phyloP scores from a whole-genome alignment of 1,140 invertebrate genomes.

The Drosophila chauvacae region DNA sequence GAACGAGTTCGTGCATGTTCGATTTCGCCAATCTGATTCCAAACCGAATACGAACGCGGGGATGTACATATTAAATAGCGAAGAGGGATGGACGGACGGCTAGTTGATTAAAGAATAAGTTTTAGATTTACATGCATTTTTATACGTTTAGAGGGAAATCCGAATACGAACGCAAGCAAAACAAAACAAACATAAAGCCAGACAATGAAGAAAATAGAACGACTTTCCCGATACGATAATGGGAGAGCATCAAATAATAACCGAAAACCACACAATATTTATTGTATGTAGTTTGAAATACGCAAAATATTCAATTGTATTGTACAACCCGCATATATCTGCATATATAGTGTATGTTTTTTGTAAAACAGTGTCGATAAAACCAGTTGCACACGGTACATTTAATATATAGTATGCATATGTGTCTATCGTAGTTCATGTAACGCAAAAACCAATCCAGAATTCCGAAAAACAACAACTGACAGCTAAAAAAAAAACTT shows the following conservation, averaged over 20 bases:
- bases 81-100: slow-evolving; percentile 20
- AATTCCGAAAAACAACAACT: slow-evolving; percentile 10
- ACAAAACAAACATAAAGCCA: slow-evolving; percentile 16
- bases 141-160: slow-evolving; percentile 61
- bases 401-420: slow-evolving; percentile 20
- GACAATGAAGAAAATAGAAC: slow-evolving; percentile 17
- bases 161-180: slow-evolving; percentile 13
- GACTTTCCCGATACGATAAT: slow-evolving; percentile 13
- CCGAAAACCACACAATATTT: slow-evolving; percentile 28
- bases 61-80: slow-evolving; percentile 23
- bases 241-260: slow-evolving; percentile 30
- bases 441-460: slow-evolving; percentile 10
- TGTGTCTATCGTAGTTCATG: slow-evolving; percentile 32
- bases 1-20: not conserved
- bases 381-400: slow-evolving; percentile 14
- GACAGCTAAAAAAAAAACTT: slow-evolving; percentile 8
- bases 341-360: slow-evolving; percentile 17
- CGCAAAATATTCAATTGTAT: slow-evolving; percentile 44
- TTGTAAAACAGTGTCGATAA: slow-evolving; percentile 29
- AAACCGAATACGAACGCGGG: not conserved
- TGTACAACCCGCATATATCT: slow-evolving; percentile 21
- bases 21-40: not conserved
- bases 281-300: slow-evolving; percentile 36
- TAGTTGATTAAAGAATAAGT: slow-evolving; percentile 71
- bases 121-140: slow-evolving; percentile 77